phyloP scores from a whole-genome alignment of 2,797 vertebrate species.

The Scolopax bukidnonensis region DNA sequence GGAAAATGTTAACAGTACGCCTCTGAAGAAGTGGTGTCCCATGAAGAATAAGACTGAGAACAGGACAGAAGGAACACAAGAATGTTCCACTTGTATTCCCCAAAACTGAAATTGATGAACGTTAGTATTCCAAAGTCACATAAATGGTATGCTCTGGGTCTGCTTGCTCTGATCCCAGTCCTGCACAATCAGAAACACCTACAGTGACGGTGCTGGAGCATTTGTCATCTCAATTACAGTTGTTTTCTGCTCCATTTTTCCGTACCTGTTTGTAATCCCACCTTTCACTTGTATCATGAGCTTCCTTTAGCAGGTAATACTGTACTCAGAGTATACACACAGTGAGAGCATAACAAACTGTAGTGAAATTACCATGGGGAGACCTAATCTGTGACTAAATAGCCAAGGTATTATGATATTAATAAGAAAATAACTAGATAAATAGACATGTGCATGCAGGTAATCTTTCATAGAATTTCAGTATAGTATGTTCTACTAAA shows the following conservation, averaged over 20 bases:
- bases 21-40: neutral
- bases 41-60: neutral
- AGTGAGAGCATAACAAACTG: neutral
- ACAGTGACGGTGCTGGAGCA: neutral
- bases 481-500: neutral
- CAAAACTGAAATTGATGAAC: neutral
- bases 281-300: neutral
- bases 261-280: neutral
- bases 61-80: neutral
- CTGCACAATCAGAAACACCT: neutral
- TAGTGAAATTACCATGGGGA: neutral
- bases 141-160: neutral
- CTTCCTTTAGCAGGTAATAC: neutral
- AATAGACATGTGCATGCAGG: neutral
- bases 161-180: neutral
- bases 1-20: neutral
- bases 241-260: neutral
- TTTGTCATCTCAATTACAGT: neutral
- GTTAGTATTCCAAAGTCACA: neutral
- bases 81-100: neutral
- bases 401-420: neutral
- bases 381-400: neutral
- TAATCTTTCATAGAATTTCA: neutral
- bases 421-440: neutral
- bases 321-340: neutral